Conservation (phyloP, 2,888 invertebrate genomes). For the Furcula furcula region DNA sequence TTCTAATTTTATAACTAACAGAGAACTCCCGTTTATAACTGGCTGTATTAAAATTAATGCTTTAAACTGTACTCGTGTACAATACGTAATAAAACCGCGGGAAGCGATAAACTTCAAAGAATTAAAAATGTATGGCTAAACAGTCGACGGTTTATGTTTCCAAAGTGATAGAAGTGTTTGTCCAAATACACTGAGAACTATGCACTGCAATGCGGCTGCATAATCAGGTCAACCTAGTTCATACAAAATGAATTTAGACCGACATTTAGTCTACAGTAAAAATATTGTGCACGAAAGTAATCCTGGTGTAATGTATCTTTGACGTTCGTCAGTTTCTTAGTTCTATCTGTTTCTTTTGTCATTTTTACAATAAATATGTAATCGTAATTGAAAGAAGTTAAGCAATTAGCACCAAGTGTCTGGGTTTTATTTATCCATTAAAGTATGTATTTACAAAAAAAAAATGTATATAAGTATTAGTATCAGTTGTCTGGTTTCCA, state of each 20-base stretch:
- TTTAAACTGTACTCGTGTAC: constrained; percentile 12
- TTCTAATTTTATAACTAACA: constrained; percentile 14
- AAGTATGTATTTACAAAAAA: too few species aligned
- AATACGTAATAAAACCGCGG: constrained; percentile 19
- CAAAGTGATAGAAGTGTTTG: constrained; percentile 20
- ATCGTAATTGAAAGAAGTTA: too few species aligned
- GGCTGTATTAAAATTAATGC: constrained; percentile 15
- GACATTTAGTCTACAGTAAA: too few species aligned
- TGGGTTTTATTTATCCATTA: too few species aligned
- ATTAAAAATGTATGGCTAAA: constrained; percentile 18
- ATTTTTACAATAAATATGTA: too few species aligned
- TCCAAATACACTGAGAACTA: constrained; percentile 30
- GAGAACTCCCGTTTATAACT: constrained; percentile 12
- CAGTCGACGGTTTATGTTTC: constrained; percentile 11
- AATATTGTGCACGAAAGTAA: too few species aligned
- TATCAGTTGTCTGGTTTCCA: too few species aligned
- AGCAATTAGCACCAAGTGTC: too few species aligned
- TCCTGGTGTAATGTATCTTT: too few species aligned
- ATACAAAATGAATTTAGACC: constrained; percentile 22
- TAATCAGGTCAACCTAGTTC: constrained; percentile 40
- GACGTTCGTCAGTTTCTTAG: too few species aligned
- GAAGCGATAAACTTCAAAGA: constrained; percentile 22
- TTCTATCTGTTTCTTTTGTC: too few species aligned
- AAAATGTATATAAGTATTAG: too few species aligned
- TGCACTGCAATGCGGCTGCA: constrained; percentile 43